These are phyloP conservation scores for Bettongia penicillata DNA, from an alignment of 2,113 vertebrate species.

Conservation along the genomic window DNA sequence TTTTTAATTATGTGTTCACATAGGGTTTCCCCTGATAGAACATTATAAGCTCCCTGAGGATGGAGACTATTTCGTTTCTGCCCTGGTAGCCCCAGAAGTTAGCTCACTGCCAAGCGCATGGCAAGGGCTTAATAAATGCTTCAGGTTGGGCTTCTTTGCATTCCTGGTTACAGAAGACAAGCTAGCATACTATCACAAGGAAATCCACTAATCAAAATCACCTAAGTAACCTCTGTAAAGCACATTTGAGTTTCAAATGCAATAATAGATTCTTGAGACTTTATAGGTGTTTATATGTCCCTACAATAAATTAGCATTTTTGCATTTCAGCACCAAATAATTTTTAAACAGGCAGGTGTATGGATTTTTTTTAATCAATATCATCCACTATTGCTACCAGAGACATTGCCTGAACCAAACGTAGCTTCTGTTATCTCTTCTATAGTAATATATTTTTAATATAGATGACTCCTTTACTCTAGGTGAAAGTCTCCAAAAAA, in stretches of 20 bases:
- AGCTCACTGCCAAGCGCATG: background rate
- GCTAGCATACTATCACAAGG: slow-evolving; percentile 16
- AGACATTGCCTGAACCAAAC: background rate
- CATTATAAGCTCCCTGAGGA: background rate
- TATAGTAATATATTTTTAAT: background rate
- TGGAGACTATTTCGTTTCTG: background rate
- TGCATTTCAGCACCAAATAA: slow-evolving; percentile 43
- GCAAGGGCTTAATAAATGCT: background rate
- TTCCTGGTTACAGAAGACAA: slow-evolving; percentile 1
- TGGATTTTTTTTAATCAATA: slow-evolving; percentile 39
- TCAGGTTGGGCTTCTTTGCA: background rate
- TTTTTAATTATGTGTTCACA: background rate
- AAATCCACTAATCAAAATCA: slow-evolving; percentile 37
- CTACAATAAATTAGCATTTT: slow-evolving; percentile 37
- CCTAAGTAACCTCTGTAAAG: slow-evolving; percentile 15
- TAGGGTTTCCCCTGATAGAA: background rate
- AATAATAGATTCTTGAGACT: slow-evolving; percentile 26
- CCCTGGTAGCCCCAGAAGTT: background rate
- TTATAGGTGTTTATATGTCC: slow-evolving; percentile 33
- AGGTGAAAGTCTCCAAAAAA: background rate
- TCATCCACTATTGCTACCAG: background rate
- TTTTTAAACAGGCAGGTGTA: slow-evolving; percentile 39
- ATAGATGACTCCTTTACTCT: background rate
- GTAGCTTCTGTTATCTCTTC: background rate
- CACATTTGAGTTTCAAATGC: slow-evolving; percentile 23